phyloP scores from a whole-genome alignment of 1,140 invertebrate genomes.

The Nilaparvata lugens region DNA sequence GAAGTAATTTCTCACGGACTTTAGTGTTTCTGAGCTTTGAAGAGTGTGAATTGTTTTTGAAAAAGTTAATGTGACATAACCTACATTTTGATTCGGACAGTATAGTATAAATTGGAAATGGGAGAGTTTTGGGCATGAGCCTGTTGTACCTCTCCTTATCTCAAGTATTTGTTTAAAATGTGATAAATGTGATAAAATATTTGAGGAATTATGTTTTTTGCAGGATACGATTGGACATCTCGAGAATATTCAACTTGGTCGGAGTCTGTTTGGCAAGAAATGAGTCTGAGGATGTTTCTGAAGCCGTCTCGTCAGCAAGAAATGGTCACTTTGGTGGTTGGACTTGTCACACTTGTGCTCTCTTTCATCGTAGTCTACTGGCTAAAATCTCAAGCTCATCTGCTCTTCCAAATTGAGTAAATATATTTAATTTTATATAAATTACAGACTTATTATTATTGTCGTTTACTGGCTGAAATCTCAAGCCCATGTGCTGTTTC shows the following conservation, averaged over 20 bases:
- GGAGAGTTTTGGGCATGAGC: too few species aligned
- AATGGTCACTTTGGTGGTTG: constrained; percentile 50
- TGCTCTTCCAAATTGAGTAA: constrained; percentile 42
- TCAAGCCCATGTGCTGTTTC: constrained; percentile 52
- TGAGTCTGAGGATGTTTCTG: constrained; percentile 71
- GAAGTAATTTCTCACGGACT: too few species aligned
- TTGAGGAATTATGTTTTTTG: too few species aligned
- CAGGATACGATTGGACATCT: constrained; percentile 72
- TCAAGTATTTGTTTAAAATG: neutral
- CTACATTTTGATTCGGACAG: too few species aligned
- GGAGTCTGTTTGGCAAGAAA: constrained; percentile 73
- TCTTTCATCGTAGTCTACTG: constrained; percentile 62
- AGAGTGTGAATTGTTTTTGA: too few species aligned
- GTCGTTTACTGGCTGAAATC: constrained; percentile 59
- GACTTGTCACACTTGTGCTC: constrained; percentile 48
- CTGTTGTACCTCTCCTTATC: neutral
- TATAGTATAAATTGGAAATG: too few species aligned
- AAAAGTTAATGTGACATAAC: too few species aligned
- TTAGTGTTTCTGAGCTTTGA: too few species aligned
- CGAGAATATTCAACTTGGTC: constrained; percentile 82
- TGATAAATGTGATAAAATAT: too few species aligned
- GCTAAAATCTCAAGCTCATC: constrained; percentile 49
- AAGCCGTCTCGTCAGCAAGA: constrained; percentile 61
- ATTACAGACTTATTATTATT: too few species aligned
- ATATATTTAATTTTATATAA: neutral